Conservation (phyloP, 2,797 vertebrate genomes). For the Syncerus caffer region DNA sequence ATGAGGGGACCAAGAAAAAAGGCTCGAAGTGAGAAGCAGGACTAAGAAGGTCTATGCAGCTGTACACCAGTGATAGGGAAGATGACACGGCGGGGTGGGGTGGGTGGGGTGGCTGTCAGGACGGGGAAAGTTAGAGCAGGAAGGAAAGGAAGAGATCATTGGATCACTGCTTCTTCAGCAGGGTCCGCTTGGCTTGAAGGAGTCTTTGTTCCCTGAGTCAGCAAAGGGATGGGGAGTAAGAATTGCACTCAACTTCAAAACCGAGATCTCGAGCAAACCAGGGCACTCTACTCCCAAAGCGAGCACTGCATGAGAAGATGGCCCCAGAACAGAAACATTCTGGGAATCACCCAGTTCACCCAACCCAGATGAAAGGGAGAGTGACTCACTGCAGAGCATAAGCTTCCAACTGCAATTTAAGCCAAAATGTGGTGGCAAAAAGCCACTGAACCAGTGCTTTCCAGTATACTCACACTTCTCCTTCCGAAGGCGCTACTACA, state of each 20-base stretch:
- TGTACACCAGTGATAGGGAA: fast-evolving
- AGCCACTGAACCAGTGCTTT: neutral
- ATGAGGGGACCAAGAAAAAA: neutral
- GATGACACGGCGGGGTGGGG: fast-evolving
- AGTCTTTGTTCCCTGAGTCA: neutral
- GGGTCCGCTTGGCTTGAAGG: neutral
- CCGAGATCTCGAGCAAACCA: neutral
- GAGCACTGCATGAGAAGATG: neutral
- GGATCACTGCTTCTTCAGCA: neutral
- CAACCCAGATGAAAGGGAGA: neutral
- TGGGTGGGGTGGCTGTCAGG: neutral
- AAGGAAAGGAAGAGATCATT: neutral
- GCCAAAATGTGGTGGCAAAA: neutral
- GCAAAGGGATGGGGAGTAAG: neutral
- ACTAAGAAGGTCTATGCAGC: neutral
- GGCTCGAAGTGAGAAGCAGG: neutral
- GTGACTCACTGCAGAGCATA: neutral
- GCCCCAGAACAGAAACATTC: neutral
- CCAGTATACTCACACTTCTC: neutral
- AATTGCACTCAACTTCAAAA: neutral
- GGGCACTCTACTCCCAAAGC: neutral
- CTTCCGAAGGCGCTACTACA: neutral
- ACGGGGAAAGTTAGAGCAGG: neutral
- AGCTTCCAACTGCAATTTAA: neutral
- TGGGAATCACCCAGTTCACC: neutral